Evolutionary conservation across 2,113 vertebrate species (phyloP), one percentile per base, ranked within the genome.

Genomic region (Neodon shergylaensis): DNA sequence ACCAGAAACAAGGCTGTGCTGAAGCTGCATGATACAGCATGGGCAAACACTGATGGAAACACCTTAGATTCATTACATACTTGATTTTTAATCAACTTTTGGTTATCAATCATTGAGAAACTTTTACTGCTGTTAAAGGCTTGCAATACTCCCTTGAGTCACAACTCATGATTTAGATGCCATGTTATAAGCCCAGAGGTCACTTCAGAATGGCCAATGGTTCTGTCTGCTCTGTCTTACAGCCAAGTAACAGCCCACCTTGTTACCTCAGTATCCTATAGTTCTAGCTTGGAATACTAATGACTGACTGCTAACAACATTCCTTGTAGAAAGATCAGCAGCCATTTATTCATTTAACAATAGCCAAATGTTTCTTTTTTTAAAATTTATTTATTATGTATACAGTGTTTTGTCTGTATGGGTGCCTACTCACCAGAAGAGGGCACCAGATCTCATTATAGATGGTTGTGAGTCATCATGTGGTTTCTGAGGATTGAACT

Each of bases 281-380:
- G 33, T 21, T 54, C 49, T 79, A 11, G 66, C 28, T 83, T 90
- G 61, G 16, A 89, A 47, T 85, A 42, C 33, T 26, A 68, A 42
- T 91, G 78, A 76, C 12, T 39, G 22, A 81, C 49, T 68, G 78
- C 66, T 85, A 39, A 83, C 0, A 28, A 70, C 76, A 79, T 63
- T 39, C 49, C 39, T 28, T 28, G 47, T 28, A 42, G 58, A 70
- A 88, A 85, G 66, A 52, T 61, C 47, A 81, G 28, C n/a, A 7
- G 44, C 66, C 31, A 78, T 79, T 90, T 84, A 31, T 39, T 92
- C 49, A 81, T 19, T 31, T 86, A 84, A n/a, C 39, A 78, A 24
- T 79, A 88, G 65, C 49, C 93, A 95, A 73, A 72, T 66, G 93
- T 81, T 90, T 87, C 81, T 1, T 78, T 58, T 58, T 58, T 19